Evolutionary conservation across 2,797 vertebrate species (phyloP), one percentile per base, ranked within the genome.

Genomic region (Harpagifer antarcticus): DNA sequence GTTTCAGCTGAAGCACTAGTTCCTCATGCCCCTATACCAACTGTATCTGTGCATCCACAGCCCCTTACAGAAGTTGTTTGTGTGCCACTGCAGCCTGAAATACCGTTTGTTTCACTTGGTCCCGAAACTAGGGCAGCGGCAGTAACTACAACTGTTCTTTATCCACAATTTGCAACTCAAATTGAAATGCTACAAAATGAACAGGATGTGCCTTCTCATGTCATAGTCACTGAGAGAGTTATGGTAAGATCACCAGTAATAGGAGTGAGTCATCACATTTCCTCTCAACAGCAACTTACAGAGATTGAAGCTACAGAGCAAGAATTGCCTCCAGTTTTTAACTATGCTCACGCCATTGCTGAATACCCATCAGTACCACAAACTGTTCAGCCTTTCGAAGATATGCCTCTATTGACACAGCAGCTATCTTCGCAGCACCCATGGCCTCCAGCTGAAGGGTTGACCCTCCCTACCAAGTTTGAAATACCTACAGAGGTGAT

Each of bases 401-500:
- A 72, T 70, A 37, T 77, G 12, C 55, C 56, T 49, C 19, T 16
- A 62, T 67, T 77, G 15, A 71, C 62, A 58, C 52, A 86, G 8
- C 72, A 86, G 4, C 44, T 76, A 50, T 58, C 16, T 54, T 73
- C 17, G 1, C 76, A 78, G 10, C 75, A 85, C n/a, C 55, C 81
- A 61, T 40, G 47, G 70, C 14, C 19, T 67, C 44, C 53, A 37
- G 12, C 71, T 72, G 63, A 86, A 43, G 59, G 31, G 27, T 43
- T 64, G 5, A 59, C 54, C 5, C 16, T 69, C 5, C 71, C 72
- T 23, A 45, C 52, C 69, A 72, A 55, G 16, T 69, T 12, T 78
- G 84, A 86, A 75, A 59, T 79, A 40, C 74, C 60, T 43, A 54
- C 71, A 80, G 78, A 86, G 16, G 54, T 70, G 62, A 62, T 83